Conservation (phyloP, 2,888 invertebrate species). For the Lagria hirta region DNA sequence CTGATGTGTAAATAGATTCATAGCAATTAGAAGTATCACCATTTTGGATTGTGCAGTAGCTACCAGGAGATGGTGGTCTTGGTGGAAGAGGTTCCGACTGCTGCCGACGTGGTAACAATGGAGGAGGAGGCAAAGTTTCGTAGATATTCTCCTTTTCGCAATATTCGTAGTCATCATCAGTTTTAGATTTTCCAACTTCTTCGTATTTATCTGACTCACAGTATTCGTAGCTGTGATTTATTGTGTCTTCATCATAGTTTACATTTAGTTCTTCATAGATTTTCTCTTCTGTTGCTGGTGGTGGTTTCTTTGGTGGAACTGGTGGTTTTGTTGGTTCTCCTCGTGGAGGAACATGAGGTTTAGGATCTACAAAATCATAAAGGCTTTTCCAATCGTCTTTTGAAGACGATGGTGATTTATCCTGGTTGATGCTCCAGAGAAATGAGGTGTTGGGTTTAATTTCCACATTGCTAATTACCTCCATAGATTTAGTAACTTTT, state of each 20-base stretch:
- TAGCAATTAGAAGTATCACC: slow-evolving; percentile 62
- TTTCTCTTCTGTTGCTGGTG: slow-evolving; percentile 28
- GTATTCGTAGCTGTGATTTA: slow-evolving; percentile 55
- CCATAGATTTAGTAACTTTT: slow-evolving; percentile 34
- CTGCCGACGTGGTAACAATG: slow-evolving; percentile 47
- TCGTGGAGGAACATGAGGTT: slow-evolving; percentile 30
- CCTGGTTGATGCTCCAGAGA: slow-evolving; percentile 60
- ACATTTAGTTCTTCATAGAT: slow-evolving; percentile 41
- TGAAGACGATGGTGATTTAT: slow-evolving; percentile 29
- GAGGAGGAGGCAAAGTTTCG: slow-evolving; percentile 54
- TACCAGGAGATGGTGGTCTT: slow-evolving; percentile 46
- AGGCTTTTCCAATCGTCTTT: slow-evolving; percentile 31
- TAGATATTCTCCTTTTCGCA: slow-evolving; percentile 60
- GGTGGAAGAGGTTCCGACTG: slow-evolving; percentile 57
- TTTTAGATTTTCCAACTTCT: slow-evolving; percentile 10
- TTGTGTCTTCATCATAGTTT: slow-evolving; percentile 9
- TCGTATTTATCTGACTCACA: slow-evolving; percentile 55
- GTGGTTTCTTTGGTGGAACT: slow-evolving; percentile 28
- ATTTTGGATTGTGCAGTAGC: slow-evolving; percentile 63
- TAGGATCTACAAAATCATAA: slow-evolving; percentile 38
- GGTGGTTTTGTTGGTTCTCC: slow-evolving; percentile 14
- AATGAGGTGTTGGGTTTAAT: slow-evolving; percentile 68
- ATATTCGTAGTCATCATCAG: slow-evolving; percentile 59
- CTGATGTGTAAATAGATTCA: slow-evolving; percentile 56
- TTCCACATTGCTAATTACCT: slow-evolving; percentile 30